Evolutionary conservation across 2,888 invertebrate species (phyloP), one percentile per base, ranked within the genome.

Genomic region (Liodrosophila aerea): DNA sequence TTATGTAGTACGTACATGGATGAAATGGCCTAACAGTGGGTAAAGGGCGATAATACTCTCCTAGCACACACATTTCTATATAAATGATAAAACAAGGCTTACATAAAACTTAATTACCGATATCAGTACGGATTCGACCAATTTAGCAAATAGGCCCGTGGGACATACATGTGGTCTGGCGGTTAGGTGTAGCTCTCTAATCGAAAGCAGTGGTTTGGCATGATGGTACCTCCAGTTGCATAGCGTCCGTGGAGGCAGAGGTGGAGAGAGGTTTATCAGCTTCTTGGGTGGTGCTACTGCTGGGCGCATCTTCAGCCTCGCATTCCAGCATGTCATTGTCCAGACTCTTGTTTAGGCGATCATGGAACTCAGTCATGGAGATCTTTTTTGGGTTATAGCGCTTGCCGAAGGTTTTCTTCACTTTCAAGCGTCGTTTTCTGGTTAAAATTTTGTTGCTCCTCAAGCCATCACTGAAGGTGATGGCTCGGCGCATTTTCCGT

Each of bases 351-450:
- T 89, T 88, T 9, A 89, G 64, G 11, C 86, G 84, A 40, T 85
- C 80, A 40, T 88, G 80, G 43, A 89, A 89, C 27, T 88, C 89
- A 37, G 73, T 73, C 59, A 89, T 69, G 4, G 87, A 80, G 33
- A 89, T 88, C 64, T 89, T 89, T 39, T 88, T 89, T 3, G 82
- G 37, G 0, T 83, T 74, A 12, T 77, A 84, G 0, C 85, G 71
- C 16, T 82, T 82, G 4, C 89, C 89, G 44, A 88, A 89, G 0
- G 77, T 77, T 57, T 87, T 88, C 52, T 88, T 89, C 0, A 89
- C 86, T 73, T 87, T 88, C 11, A 81, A 76, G 15, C 89, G 80
- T 0, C 89, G 76, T 12, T 85, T 87, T 43, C 88, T 89, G 1
- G 85, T 68, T n/a, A 88, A 66, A 8, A 76, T 77, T 40, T 89